Evolutionary conservation across 2,113 vertebrate genomes (phyloP).

Genomic region (Phainopepla nitens): DNA sequence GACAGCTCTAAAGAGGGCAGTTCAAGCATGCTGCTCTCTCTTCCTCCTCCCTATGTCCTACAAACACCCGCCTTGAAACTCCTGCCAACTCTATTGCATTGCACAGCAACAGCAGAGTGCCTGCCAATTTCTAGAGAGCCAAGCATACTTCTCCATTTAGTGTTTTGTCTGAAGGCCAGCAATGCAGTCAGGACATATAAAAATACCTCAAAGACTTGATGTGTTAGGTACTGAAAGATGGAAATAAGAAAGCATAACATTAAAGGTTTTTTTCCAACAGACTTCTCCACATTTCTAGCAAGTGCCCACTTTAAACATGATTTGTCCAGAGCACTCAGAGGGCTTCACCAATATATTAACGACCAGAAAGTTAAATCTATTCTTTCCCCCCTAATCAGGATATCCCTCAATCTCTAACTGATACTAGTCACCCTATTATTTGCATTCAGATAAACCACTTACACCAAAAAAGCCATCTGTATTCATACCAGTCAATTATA

Average conservation of each 20-base stretch:
- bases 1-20: neutral
- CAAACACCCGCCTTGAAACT: neutral
- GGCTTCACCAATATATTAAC: neutral
- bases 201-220: neutral
- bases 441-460: neutral
- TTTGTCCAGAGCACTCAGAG: neutral
- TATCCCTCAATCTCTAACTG: neutral
- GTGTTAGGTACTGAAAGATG: neutral
- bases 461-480: neutral
- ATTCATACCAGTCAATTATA: neutral
- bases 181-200: neutral
- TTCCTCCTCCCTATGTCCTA: neutral
- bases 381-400: neutral
- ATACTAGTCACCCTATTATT: neutral
- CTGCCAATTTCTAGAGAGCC: slow-evolving; percentile 7
- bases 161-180: neutral
- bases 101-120: neutral
- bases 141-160: slow-evolving; percentile 1
- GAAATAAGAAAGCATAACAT: neutral
- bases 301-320: neutral
- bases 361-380: neutral
- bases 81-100: neutral
- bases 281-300: neutral
- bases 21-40: neutral
- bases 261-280: neutral